Conservation (phyloP, 2,113 vertebrate species). For the Actenoides lindsayi region DNA sequence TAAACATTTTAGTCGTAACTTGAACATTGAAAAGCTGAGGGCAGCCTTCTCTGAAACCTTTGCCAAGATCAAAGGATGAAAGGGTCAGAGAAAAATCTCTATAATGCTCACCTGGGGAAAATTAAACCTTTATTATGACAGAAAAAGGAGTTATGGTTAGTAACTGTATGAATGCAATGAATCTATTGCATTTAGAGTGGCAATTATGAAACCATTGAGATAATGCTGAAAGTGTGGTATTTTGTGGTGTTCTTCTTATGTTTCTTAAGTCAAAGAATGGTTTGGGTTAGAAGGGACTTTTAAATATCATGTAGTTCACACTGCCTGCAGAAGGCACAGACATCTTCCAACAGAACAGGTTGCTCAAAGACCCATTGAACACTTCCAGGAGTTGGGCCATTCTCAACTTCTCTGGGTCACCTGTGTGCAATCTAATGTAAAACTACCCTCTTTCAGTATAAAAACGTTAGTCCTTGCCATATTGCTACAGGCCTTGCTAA, state of each 20-base stretch:
- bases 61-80: background rate
- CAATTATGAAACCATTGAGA: background rate
- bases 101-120: conserved; percentile 6
- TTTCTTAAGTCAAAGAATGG: background rate
- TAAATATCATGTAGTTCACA: background rate
- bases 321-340: fast-evolving
- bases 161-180: background rate
- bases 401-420: background rate
- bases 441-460: background rate
- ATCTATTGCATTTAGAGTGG: background rate
- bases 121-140: background rate
- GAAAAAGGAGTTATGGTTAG: background rate
- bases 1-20: background rate
- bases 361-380: background rate
- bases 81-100: background rate
- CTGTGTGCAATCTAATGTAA: background rate
- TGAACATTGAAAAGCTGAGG: background rate
- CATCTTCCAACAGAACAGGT: background rate
- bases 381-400: background rate
- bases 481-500: background rate
- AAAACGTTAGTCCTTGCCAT: background rate
- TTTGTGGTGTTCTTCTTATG: background rate
- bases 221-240: background rate
- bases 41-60: background rate
- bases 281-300: background rate